A percentile compares a stretch with the other conserved stretches of the same genome.
These are phyloP conservation scores for Eupsilia transversa DNA, from an alignment of 2,888 invertebrate species.

Conservation along the genomic window DNA sequence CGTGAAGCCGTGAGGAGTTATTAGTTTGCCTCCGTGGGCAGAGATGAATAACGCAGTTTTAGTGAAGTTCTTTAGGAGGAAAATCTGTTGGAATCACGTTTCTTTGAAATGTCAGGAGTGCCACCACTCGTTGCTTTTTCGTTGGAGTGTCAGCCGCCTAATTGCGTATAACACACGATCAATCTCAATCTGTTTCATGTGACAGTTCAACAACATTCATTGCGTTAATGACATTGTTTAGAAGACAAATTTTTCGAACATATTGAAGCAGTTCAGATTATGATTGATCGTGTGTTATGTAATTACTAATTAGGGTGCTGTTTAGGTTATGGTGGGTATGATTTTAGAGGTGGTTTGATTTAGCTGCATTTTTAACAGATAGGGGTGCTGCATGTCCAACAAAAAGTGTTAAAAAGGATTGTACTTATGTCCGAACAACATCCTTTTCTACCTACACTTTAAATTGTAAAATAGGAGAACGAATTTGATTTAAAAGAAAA, in stretches of 20 bases:
- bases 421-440: not conserved
- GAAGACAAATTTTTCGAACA: too few species aligned
- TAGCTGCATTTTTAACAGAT: not conserved
- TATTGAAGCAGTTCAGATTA: too few species aligned
- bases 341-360: not conserved
- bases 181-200: too few species aligned
- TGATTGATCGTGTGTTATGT: too few species aligned
- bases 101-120: too few species aligned
- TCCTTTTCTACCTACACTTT: not conserved
- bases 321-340: not conserved
- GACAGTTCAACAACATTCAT: too few species aligned
- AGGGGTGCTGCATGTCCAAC: not conserved
- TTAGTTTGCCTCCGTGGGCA: constrained; percentile 24
- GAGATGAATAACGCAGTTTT: constrained; percentile 17
- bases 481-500: not conserved
- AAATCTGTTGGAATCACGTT: too few species aligned
- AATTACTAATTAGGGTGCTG: too few species aligned
- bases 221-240: too few species aligned
- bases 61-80: not conserved
- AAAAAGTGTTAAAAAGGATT: not conserved
- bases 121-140: too few species aligned
- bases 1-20: constrained; percentile 28
- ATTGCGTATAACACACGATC: too few species aligned
- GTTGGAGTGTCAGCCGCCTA: too few species aligned
- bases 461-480: not conserved